These are phyloP conservation scores for Lethrus apterus DNA, from an alignment of 1,140 invertebrate species.

Conservation along the genomic window DNA sequence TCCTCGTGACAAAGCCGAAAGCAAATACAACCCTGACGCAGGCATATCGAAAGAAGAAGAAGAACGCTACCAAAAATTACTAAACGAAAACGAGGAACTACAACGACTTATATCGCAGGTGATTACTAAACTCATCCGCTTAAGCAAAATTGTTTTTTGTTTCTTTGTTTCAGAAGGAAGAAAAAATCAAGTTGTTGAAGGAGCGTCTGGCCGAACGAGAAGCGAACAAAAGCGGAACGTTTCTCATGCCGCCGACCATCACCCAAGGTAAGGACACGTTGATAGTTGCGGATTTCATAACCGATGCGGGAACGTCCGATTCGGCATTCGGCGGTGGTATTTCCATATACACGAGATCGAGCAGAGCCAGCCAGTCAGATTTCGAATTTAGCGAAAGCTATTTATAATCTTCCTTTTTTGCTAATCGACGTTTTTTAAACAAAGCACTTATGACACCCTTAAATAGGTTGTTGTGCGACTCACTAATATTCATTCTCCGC, in stretches of 20 bases:
- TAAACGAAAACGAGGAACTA: constrained; percentile 92
- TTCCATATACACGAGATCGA: constrained; percentile 67
- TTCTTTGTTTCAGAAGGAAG: constrained; percentile 67
- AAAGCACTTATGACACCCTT: no score
- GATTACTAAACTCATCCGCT: constrained; percentile 26
- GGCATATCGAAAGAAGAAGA: constrained; percentile 91
- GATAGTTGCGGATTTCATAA: constrained; percentile 64
- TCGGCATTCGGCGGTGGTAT: constrained; percentile 63
- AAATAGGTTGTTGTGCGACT: no score
- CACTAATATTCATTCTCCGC: no score
- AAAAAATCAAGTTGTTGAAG: constrained; percentile 73
- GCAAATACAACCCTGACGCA: constrained; percentile 78
- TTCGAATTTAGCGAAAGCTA: constrained; percentile 84
- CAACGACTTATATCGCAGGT: constrained; percentile 91
- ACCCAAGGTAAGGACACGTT: constrained; percentile 48
- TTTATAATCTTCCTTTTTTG: constrained; percentile 48
- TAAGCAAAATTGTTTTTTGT: not conserved
- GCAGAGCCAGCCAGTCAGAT: constrained; percentile 70
- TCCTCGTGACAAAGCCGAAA: constrained; percentile 74
- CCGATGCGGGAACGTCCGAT: constrained; percentile 68
- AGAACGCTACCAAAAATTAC: constrained; percentile 87
- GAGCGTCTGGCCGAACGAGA: constrained; percentile 72
- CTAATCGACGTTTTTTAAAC: no score
- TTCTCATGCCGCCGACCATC: constrained; percentile 30
- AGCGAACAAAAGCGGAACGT: constrained; percentile 32